A percentile compares a stretch with the other conserved stretches of the same genome.
phyloP scores from a whole-genome alignment of 2,797 vertebrate genomes.

The Percopsis omiscomaycus region DNA sequence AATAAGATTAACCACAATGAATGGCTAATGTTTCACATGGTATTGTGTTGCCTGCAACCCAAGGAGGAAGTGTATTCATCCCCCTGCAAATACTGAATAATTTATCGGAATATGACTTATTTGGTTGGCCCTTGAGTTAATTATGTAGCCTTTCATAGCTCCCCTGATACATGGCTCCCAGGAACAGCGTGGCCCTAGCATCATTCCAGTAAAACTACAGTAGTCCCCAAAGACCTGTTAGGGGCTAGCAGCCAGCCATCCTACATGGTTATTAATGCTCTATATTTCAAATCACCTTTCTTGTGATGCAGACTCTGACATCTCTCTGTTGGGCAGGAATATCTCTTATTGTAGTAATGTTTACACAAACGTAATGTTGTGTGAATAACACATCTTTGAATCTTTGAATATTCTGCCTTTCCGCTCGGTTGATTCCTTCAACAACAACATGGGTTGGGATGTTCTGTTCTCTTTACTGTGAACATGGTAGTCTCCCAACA shows the following conservation, averaged over 20 bases:
- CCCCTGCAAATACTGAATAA: constrained; percentile 71
- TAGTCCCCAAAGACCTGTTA: constrained; percentile 57
- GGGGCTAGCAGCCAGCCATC: constrained; percentile 27
- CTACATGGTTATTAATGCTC: constrained; percentile 36
- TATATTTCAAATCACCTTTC: not conserved
- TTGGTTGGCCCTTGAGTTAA: constrained; percentile 73
- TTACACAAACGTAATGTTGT: constrained; percentile 48
- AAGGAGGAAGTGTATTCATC: constrained; percentile 50
- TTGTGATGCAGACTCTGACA: constrained; percentile 15
- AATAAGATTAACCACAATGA: constrained; percentile 43
- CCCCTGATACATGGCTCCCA: constrained; percentile 61
- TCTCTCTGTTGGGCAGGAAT: constrained; percentile 30
- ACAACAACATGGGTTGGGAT: constrained; percentile 17
- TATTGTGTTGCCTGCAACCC: constrained; percentile 54
- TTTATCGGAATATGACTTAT: constrained; percentile 74
- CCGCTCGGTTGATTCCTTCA: constrained; percentile 38
- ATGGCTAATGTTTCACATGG: constrained; percentile 42
- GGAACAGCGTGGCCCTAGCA: constrained; percentile 48
- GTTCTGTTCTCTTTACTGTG: not conserved
- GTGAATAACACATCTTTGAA: constrained; percentile 58
- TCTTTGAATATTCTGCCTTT: constrained; percentile 62
- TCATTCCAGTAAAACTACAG: constrained; percentile 58
- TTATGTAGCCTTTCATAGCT: constrained; percentile 72
- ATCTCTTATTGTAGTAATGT: constrained; percentile 37
- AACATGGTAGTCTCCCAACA: no score